Base-by-base conservation (phyloP, 2,113 vertebrate genomes). In the Xerus inauris region DNA sequence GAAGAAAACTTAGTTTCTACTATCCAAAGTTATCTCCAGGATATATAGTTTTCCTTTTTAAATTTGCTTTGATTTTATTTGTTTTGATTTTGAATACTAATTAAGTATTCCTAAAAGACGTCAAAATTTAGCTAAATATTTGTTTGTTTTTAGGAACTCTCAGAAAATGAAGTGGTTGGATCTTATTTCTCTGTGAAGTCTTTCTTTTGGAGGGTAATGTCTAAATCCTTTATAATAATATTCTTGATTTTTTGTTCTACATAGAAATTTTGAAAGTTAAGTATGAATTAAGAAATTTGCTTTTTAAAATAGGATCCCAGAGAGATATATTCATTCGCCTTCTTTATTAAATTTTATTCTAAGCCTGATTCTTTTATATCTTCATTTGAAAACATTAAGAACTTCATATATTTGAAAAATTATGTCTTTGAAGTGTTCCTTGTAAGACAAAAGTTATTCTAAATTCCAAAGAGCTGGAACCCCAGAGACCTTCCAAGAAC, bases 191-290 rank as follows among this genome's bases (percentile, higher is more conserved):
- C 97, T 96, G 91, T 97, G 97, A 97, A 97, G 97, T 97, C 97
- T 97, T 96, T 97, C 97, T 97, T 97, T 97, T 97, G 96, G 97
- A 97, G 97, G 97, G 97, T 98, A 97, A 98, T 79, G 93, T 98
- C 85, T 81, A 40, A 92, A 96, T 89, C 8, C 42, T 95, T 97
- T 96, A 87, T 92, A 73, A 87, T 87, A 85, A 89, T 94, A 65
- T 73, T 90, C 65, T 92, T 92, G 51, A 54, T 20, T 94, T 92
- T 94, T 26, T 16, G 28, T 93, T 96, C 80, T 89, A 20, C 62
- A 32, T 89, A 89, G 65, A 85, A 65, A 92, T 72, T 87, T 95
- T 85, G 38, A 87, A 89, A 94, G 45, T 93, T 93, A 54, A 69
- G 42, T 79, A 32, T 81, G 28, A 96, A 84, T 30, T 93, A 59